phyloP scores from a whole-genome alignment of 1,140 invertebrate species.

The Teleopsis dalmanni region DNA sequence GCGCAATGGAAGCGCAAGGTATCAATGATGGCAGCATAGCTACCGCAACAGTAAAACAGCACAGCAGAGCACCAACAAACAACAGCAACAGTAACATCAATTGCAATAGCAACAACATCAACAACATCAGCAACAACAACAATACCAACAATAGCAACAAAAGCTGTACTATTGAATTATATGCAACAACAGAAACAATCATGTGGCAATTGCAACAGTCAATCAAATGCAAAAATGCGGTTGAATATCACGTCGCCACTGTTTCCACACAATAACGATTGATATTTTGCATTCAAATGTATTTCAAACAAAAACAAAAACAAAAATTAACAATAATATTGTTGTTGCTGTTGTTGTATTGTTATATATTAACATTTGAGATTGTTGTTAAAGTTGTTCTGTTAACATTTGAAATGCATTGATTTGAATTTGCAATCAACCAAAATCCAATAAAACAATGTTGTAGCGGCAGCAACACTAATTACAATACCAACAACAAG shows the following conservation, averaged over 20 bases:
- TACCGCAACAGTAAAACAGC: constrained; percentile 14
- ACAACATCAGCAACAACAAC: constrained; percentile 8
- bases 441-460: no score
- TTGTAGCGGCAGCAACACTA: no score
- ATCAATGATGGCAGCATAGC: neutral
- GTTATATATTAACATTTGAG: neutral
- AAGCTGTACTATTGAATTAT: constrained; percentile 22
- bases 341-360: neutral
- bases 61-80: neutral
- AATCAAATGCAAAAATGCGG: constrained; percentile 43
- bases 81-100: neutral
- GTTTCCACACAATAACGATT: no score
- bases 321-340: no score
- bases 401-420: no score
- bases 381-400: no score
- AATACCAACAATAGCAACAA: constrained; percentile 14
- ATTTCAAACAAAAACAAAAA: no score
- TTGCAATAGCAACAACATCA: constrained; percentile 5
- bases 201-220: constrained; percentile 17
- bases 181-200: constrained; percentile 16
- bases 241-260: constrained; percentile 18
- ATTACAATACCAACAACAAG: no score
- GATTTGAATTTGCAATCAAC: no score
- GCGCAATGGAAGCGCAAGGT: neutral
- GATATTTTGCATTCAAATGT: no score